phyloP scores from a whole-genome alignment of 2,888 invertebrate species.

The Laspeyria flexula region DNA sequence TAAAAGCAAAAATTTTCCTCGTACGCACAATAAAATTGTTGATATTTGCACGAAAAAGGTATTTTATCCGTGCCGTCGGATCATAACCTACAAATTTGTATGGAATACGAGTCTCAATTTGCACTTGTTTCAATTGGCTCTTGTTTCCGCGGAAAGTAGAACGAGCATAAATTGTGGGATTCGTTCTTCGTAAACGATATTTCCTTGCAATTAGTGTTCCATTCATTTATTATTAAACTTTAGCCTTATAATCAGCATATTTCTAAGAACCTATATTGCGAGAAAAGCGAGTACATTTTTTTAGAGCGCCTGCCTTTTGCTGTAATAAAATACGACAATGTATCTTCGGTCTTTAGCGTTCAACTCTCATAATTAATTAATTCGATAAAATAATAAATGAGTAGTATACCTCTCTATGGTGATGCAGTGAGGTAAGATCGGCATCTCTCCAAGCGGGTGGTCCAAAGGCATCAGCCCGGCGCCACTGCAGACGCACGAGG shows the following conservation, averaged over 20 bases:
- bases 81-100: conserved; percentile 45
- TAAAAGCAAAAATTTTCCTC: conserved; percentile 39
- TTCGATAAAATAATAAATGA: no score
- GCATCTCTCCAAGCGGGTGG: conserved; percentile 76
- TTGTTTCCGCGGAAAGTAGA: conserved; percentile 34
- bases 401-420: conserved; percentile 79
- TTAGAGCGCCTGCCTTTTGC: no score
- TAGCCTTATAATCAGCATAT: not conserved
- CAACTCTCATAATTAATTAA: no score
- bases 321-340: no score
- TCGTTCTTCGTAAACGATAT: conserved; percentile 11
- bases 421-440: conserved; percentile 75
- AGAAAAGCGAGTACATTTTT: no score
- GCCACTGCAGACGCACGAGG: conserved; percentile 78
- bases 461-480: conserved; percentile 64
- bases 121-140: conserved; percentile 47
- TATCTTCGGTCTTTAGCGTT: no score
- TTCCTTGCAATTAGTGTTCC: conserved; percentile 18
- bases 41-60: conserved; percentile 55
- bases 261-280: no score
- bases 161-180: conserved; percentile 16
- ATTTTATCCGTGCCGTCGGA: conserved; percentile 48
- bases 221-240: conserved; percentile 9
- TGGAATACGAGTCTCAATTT: conserved; percentile 45
- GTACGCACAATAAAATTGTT: conserved; percentile 45